Conservation (phyloP, 1,140 invertebrate species). For the Hesperophylax magnus region DNA sequence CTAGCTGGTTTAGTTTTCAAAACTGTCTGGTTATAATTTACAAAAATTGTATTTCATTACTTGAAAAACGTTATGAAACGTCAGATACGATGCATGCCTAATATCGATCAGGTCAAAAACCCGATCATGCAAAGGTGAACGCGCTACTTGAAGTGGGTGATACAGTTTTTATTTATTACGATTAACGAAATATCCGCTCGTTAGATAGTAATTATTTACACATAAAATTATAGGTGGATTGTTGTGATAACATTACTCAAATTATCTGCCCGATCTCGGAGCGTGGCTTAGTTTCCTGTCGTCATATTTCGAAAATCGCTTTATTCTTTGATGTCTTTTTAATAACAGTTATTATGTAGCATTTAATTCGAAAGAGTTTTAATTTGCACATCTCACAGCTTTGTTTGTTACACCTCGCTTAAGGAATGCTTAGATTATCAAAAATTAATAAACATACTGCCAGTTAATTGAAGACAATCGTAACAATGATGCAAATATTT, state of each 20-base stretch:
- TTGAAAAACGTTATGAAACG: slow-evolving; percentile 9
- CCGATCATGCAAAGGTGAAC: slow-evolving; percentile 10
- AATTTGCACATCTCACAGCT: no score
- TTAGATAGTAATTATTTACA: slow-evolving; percentile 41
- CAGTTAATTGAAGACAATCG: no score
- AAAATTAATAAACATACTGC: no score
- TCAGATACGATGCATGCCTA: neutral
- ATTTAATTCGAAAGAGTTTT: neutral
- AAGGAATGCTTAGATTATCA: no score
- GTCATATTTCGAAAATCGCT: slow-evolving; percentile 22
- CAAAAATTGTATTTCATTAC: neutral
- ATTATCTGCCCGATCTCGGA: slow-evolving; percentile 13
- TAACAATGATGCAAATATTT: no score
- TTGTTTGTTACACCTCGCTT: no score
- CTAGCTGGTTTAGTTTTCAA: no score
- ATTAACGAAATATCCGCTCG: slow-evolving; percentile 45
- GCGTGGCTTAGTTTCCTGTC: slow-evolving; percentile 35
- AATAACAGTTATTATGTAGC: neutral
- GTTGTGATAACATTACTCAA: slow-evolving; percentile 27
- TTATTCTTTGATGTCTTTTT: neutral
- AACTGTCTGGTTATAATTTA: neutral
- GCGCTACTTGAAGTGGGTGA: slow-evolving; percentile 27
- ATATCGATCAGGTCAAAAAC: slow-evolving; percentile 22
- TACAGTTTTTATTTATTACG: slow-evolving; percentile 15
- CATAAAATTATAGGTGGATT: slow-evolving; percentile 42